phyloP scores from a whole-genome alignment of 2,888 invertebrate species.

The Podabrus alpinus region DNA sequence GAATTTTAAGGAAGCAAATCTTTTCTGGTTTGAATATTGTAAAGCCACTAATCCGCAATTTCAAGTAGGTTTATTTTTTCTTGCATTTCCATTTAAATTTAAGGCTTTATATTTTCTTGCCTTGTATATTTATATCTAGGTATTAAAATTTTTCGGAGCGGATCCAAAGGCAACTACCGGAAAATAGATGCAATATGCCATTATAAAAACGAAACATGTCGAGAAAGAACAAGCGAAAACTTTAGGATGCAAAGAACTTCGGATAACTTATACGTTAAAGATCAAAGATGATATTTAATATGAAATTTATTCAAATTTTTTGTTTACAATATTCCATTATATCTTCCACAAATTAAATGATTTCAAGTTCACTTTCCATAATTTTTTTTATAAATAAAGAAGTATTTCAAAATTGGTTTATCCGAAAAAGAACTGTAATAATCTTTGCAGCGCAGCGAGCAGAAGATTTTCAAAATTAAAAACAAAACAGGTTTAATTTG shows the following conservation, averaged over 20 bases:
- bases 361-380: not conserved
- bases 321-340: not conserved
- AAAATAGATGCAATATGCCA: constrained; percentile 28
- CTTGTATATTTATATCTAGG: constrained; percentile 15
- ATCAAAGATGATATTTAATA: constrained; percentile 6
- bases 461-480: too few species aligned
- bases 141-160: constrained; percentile 28
- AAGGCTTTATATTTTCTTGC: constrained; percentile 25
- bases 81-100: constrained; percentile 31
- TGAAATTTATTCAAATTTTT: not conserved
- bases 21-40: constrained; percentile 26
- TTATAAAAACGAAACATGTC: constrained; percentile 27
- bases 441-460: too few species aligned
- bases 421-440: too few species aligned
- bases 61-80: constrained; percentile 25
- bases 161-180: constrained; percentile 27
- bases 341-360: not conserved
- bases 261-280: constrained; percentile 1
- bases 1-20: constrained; percentile 28
- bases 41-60: constrained; percentile 31
- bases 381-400: not conserved
- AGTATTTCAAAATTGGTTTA: too few species aligned
- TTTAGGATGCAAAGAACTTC: constrained; percentile 6
- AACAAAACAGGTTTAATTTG: too few species aligned
- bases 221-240: constrained; percentile 8